Percentiles rank a stretch among this genome's conserved stretches.
phyloP scores from a whole-genome alignment of 2,797 vertebrate genomes.

The Pseudomugil tenellus region DNA sequence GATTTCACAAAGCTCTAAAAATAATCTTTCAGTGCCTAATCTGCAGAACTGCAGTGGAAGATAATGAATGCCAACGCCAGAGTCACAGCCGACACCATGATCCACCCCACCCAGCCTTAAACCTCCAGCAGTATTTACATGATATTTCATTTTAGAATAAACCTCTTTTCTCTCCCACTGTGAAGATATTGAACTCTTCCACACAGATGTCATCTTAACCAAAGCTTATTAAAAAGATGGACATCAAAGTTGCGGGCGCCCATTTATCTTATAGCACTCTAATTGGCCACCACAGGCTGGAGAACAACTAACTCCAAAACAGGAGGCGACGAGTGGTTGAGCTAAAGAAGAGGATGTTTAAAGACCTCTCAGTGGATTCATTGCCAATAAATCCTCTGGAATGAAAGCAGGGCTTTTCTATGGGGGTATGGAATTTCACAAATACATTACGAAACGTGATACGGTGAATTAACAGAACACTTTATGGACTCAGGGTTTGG shows the following conservation, averaged over 20 bases:
- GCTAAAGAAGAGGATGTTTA: constrained; percentile 74
- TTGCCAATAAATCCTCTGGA: constrained; percentile 80
- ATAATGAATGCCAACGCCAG: constrained; percentile 75
- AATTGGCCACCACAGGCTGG: constrained; percentile 84
- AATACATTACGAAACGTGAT: constrained; percentile 80
- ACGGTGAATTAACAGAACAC: constrained; percentile 73
- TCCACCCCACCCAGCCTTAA: constrained; percentile 71
- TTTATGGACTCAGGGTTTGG: constrained; percentile 56
- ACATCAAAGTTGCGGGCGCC: constrained; percentile 79
- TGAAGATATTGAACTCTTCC: constrained; percentile 84
- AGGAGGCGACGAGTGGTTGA: constrained; percentile 71
- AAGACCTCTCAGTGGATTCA: constrained; percentile 81
- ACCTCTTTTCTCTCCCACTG: constrained; percentile 83
- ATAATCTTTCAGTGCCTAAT: constrained; percentile 79
- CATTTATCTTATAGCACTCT: constrained; percentile 82
- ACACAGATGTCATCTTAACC: constrained; percentile 84
- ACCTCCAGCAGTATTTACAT: constrained; percentile 82
- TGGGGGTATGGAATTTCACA: constrained; percentile 72
- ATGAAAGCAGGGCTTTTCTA: constrained; percentile 73
- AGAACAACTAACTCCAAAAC: constrained; percentile 81
- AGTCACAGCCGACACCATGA: constrained; percentile 69
- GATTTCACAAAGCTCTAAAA: constrained; percentile 68
- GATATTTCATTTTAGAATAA: constrained; percentile 83
- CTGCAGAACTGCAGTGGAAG: constrained; percentile 74
- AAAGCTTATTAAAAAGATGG: constrained; percentile 87